phyloP scores from a whole-genome alignment of 2,113 vertebrate genomes.

The Heptranchias perlo region DNA sequence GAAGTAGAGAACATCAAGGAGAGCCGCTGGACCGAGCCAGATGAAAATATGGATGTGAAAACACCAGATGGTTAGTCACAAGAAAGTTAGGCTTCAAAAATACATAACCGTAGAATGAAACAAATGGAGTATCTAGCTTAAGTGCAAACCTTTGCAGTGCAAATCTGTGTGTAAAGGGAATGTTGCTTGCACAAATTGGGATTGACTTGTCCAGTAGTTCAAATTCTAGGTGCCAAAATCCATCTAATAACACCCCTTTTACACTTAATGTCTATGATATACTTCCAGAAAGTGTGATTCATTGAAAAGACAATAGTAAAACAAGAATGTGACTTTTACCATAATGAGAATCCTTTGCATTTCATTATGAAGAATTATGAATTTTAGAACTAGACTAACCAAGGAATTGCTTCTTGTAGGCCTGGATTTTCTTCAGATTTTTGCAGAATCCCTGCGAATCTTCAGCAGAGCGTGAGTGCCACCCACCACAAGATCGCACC shows the following conservation, averaged over 20 bases:
- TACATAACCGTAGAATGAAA: not conserved
- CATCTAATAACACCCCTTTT: not conserved
- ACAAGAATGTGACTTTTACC: not conserved
- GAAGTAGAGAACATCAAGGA: conserved; percentile 78
- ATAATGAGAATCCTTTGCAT: not conserved
- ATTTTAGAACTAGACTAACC: not conserved
- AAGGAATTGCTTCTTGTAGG: not conserved
- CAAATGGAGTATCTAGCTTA: not conserved
- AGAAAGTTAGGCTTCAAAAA: not conserved
- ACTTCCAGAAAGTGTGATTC: not conserved
- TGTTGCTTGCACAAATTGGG: not conserved
- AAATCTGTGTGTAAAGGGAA: not conserved
- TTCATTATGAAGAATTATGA: not conserved
- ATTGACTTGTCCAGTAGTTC: not conserved
- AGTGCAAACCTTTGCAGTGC: not conserved
- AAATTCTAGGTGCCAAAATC: not conserved
- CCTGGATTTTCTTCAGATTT: not conserved
- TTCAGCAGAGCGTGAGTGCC: not conserved
- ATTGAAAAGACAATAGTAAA: not conserved
- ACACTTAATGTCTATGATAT: not conserved
- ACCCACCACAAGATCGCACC: not conserved
- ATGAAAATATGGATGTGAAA: conserved; percentile 63
- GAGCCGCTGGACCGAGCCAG: conserved; percentile 59
- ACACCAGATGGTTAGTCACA: conserved; percentile 69
- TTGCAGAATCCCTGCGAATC: not conserved